Evolutionary conservation across 2,888 invertebrate genomes (phyloP), one percentile per base, ranked within the genome.

Genomic region (Dolichopus griseipennis): DNA sequence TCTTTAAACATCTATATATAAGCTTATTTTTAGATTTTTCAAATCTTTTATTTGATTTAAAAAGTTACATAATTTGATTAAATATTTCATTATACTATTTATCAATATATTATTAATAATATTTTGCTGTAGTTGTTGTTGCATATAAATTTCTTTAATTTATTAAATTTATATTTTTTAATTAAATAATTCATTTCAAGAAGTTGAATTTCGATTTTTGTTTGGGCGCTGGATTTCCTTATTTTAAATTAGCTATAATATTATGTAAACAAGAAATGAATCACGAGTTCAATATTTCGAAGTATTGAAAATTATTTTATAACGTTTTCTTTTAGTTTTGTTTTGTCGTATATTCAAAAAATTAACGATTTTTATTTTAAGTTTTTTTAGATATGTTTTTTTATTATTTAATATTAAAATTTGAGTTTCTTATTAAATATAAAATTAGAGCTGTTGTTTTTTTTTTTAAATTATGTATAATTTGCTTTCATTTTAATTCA

Each of bases 141-240:
- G 12, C 8, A 10, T 37, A 37, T 7, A 37, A 37, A 71, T 70
- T 69, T 69, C 66, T 70, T 27, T 66, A 68, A 68, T 70, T 71
- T 72, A 72, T 69, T 68, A 52, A 69, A 67, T 71, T 73, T 74
- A 73, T 72, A 72, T 74, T 65, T 68, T 74, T 77, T 76, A 67
- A 61, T 71, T 67, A 68, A 69, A 68, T 69, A 41, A 62, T 70
- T 70, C 69, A 71, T 74, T 75, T 78, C 82, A 82, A 82, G 82
- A 82, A 82, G 82, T 82, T 82, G 82, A 82, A 79, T 81, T 82
- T 82, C 82, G 82, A 82, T 82, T 82, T 82, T 82, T 82, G 82
- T 82, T 80, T 81, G 82, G 82, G 81, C 79, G 81, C 81, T 77
- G 81, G 79, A 64, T 33, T 27, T 62, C 22, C 22, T 62, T 52